Percentiles rank a stretch among this genome's conserved stretches.
phyloP scores from a whole-genome alignment of 1,140 invertebrate species.

The Drosophila chauvacae region DNA sequence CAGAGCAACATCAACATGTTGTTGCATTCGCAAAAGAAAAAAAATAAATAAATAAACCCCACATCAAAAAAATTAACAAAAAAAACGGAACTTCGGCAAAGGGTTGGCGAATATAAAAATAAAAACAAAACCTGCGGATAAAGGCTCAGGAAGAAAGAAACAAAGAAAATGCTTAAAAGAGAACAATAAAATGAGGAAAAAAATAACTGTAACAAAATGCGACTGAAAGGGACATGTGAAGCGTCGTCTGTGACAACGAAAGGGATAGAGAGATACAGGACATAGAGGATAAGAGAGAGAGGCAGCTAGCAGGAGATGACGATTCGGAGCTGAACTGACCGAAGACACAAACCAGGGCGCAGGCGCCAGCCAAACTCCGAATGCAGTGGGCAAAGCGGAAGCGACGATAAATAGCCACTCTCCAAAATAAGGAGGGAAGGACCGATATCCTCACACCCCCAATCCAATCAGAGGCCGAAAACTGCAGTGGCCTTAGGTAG shows the following conservation, averaged over 20 bases:
- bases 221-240: background rate
- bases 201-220: slow-evolving; percentile 4
- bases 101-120: slow-evolving; percentile 66
- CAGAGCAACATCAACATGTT: slow-evolving; percentile 63
- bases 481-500: slow-evolving; percentile 15
- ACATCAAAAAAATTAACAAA: slow-evolving; percentile 3
- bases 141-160: slow-evolving; percentile 36
- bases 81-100: slow-evolving; percentile 7
- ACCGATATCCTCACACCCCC: background rate
- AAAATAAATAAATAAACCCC: background rate
- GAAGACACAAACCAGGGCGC: slow-evolving; percentile 28
- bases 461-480: slow-evolving; percentile 27
- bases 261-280: slow-evolving; percentile 1
- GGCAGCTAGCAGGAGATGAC: background rate
- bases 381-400: slow-evolving; percentile 57
- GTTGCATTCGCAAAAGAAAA: slow-evolving; percentile 39
- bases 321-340: slow-evolving; percentile 22
- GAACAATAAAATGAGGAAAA: slow-evolving; percentile 15
- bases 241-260: background rate
- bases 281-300: background rate
- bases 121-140: slow-evolving; percentile 62
- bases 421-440: background rate
- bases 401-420: slow-evolving; percentile 39
- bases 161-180: slow-evolving; percentile 16
- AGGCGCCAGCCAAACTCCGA: slow-evolving; percentile 52